Evolutionary conservation across 2,888 invertebrate genomes (phyloP).

Genomic region (Drosophila siamana): DNA sequence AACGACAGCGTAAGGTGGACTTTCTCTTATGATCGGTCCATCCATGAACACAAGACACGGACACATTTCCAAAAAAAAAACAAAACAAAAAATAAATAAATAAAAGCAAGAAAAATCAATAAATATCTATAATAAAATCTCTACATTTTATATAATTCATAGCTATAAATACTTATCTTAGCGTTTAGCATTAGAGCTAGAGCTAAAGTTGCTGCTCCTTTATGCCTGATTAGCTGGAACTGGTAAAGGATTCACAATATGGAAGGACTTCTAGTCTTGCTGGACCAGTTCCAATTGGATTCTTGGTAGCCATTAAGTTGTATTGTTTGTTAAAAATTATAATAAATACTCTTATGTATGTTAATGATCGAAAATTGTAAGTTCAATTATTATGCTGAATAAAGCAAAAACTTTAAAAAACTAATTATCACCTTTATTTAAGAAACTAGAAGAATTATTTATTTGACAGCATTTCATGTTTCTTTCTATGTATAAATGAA

Average conservation of each 20-base stretch:
- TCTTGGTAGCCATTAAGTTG: slow-evolving; percentile 76
- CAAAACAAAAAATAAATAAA: not conserved
- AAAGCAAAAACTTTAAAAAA: slow-evolving; percentile 38
- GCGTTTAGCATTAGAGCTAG: slow-evolving; percentile 12
- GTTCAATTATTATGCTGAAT: slow-evolving; percentile 59
- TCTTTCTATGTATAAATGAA: no score
- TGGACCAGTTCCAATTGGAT: slow-evolving; percentile 56
- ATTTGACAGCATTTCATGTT: no score
- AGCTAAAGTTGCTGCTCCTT: slow-evolving; percentile 24
- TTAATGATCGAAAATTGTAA: slow-evolving; percentile 66
- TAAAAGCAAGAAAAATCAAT: not conserved
- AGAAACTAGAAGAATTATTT: not conserved
- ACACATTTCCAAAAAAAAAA: slow-evolving; percentile 15
- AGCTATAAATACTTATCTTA: slow-evolving; percentile 18
- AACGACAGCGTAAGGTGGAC: slow-evolving; percentile 76
- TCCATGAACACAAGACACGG: slow-evolving; percentile 1
- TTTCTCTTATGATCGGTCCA: slow-evolving; percentile 59
- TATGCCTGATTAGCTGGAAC: slow-evolving; percentile 29
- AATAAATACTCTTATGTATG: slow-evolving; percentile 35
- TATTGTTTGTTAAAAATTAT: slow-evolving; percentile 74
- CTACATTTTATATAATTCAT: slow-evolving; percentile 30
- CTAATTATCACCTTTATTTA: not conserved
- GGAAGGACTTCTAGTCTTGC: slow-evolving; percentile 30
- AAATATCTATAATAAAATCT: slow-evolving; percentile 5
- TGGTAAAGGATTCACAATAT: slow-evolving; percentile 16